Conservation (phyloP, 2,113 vertebrate species). For the Meleagris gallopavo region DNA sequence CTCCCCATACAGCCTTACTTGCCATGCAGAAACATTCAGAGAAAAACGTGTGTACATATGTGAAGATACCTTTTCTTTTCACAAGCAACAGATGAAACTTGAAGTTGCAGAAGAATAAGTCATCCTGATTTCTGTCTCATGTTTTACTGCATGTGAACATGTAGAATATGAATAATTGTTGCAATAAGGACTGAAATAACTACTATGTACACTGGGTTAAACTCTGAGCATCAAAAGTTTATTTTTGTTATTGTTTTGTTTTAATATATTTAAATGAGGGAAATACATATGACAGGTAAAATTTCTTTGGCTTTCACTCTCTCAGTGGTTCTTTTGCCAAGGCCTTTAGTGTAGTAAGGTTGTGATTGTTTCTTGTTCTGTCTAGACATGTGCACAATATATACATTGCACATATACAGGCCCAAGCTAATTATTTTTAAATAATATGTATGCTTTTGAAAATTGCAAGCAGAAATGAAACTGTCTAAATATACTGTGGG, state of each 20-base stretch:
- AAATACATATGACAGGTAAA: conserved; percentile 58
- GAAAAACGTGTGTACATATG: neutral
- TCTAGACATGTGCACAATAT: conserved; percentile 54
- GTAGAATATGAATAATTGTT: neutral
- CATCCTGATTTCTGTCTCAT: neutral
- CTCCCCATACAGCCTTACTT: neutral
- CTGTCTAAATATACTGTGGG: conserved; percentile 42
- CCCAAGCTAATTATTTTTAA: conserved; percentile 66
- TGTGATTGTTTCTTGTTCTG: conserved; percentile 61
- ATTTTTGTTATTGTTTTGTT: conserved; percentile 18
- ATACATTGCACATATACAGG: conserved; percentile 60
- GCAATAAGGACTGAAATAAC: neutral
- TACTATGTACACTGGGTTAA: neutral
- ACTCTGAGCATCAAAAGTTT: conserved; percentile 3
- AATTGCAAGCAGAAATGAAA: conserved; percentile 60
- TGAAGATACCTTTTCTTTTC: neutral
- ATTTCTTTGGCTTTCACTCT: conserved; percentile 51
- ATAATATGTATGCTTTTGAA: conserved; percentile 62
- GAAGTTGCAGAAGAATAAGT: neutral
- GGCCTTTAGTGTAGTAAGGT: conserved; percentile 36
- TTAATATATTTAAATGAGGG: conserved; percentile 26
- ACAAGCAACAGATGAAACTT: neutral
- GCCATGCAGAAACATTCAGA: neutral
- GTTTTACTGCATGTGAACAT: neutral
- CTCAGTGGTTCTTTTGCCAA: neutral